These are phyloP conservation scores for Hylia prasina DNA, from an alignment of 2,113 vertebrate species.

Conservation along the genomic window DNA sequence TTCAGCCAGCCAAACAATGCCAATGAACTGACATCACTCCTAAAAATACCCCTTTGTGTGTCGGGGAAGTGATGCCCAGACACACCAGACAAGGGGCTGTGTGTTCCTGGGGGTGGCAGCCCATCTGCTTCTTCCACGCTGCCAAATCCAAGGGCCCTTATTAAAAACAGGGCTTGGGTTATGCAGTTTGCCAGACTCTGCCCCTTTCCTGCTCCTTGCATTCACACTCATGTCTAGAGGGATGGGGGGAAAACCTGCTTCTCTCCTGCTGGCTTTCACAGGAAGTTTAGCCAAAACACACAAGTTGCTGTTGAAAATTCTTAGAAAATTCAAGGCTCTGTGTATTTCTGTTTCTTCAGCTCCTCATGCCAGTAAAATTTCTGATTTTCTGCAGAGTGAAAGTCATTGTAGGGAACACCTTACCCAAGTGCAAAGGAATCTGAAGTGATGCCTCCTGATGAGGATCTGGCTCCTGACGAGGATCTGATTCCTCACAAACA, in stretches of 20 bases:
- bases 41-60: conserved; percentile 5
- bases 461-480: background rate
- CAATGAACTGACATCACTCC: conserved; percentile 12
- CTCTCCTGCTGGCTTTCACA: background rate
- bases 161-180: background rate
- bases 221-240: background rate
- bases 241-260: background rate
- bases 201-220: background rate
- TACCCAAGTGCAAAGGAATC: background rate
- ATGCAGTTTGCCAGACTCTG: background rate
- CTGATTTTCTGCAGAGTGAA: background rate
- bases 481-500: background rate
- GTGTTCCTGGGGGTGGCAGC: conserved; percentile 5
- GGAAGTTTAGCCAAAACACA: background rate
- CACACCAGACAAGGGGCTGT: conserved; percentile 12
- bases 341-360: background rate
- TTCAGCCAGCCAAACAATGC: background rate
- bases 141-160: background rate
- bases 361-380: background rate
- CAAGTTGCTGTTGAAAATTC: background rate
- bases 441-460: background rate
- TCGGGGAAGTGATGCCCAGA: background rate
- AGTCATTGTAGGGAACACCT: background rate
- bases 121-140: background rate
- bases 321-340: background rate